Evolutionary conservation across 2,113 vertebrate species (phyloP).

Genomic region (Bufo bufo): DNA sequence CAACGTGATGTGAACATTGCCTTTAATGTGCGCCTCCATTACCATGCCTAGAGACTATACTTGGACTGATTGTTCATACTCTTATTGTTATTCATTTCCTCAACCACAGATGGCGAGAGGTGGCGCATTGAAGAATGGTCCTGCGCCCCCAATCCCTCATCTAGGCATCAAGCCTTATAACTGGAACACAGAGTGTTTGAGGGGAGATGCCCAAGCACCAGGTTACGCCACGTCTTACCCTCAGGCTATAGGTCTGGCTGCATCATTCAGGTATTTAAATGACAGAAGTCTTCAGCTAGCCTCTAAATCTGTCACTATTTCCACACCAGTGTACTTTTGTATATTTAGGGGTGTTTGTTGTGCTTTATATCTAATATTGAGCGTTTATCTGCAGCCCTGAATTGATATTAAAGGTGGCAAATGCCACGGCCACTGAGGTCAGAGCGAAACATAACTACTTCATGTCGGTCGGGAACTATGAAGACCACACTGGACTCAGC

Average conservation of each 20-base stretch:
- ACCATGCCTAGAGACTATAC: neutral
- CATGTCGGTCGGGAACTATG: slow-evolving; percentile 57
- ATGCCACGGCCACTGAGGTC: slow-evolving; percentile 61
- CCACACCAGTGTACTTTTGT: too few relatives aligned
- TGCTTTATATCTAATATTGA: rapidly evolving
- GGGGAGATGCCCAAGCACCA: slow-evolving; percentile 62
- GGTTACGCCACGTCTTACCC: slow-evolving; percentile 66
- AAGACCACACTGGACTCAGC: slow-evolving; percentile 69
- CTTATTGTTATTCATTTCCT: neutral
- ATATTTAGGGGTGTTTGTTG: neutral
- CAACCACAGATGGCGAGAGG: slow-evolving; percentile 64
- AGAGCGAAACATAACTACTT: slow-evolving; percentile 66
- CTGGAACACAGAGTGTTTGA: slow-evolving; percentile 71
- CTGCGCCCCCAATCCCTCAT: slow-evolving; percentile 65
- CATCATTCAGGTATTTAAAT: slow-evolving; percentile 60
- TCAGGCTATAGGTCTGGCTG: slow-evolving; percentile 58
- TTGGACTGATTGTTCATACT: neutral
- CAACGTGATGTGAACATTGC: too few relatives aligned
- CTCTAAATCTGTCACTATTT: neutral
- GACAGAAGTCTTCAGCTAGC: neutral
- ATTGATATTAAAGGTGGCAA: slow-evolving; percentile 61
- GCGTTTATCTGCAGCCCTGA: slow-evolving; percentile 49
- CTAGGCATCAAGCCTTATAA: slow-evolving; percentile 67
- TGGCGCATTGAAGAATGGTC: slow-evolving; percentile 64
- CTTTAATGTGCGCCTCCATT: too few relatives aligned